phyloP scores from a whole-genome alignment of 2,888 invertebrate genomes.

The Nomada ferruginata region DNA sequence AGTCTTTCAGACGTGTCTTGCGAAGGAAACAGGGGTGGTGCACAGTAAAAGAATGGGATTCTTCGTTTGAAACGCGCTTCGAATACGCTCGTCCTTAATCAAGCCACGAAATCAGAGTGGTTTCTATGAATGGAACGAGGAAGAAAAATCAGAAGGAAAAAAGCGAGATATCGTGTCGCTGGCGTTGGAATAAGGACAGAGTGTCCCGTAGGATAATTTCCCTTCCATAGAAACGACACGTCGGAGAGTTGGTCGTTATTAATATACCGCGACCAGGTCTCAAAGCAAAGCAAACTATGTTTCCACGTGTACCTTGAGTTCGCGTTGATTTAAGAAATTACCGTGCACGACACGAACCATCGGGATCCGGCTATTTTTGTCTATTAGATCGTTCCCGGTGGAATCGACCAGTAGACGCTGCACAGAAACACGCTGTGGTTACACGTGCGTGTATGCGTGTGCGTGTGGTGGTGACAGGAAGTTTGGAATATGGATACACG shows the following conservation, averaged over 20 bases:
- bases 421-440: neutral
- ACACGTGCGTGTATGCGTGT: too few species aligned
- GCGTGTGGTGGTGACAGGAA: too few species aligned
- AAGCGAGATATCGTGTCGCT: neutral
- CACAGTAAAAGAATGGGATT: neutral
- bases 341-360: neutral
- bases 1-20: neutral
- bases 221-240: constrained; percentile 6
- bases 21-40: neutral
- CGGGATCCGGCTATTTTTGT: constrained; percentile 21
- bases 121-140: constrained; percentile 8
- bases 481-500: too few species aligned
- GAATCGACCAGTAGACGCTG: neutral
- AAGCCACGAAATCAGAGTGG: constrained; percentile 54
- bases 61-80: constrained; percentile 36
- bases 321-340: constrained; percentile 43
- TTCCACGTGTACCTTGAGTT: neutral
- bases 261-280: constrained; percentile 20
- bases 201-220: constrained; percentile 16
- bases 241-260: constrained; percentile 16
- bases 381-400: constrained; percentile 2
- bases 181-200: constrained; percentile 20
- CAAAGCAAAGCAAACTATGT: constrained; percentile 13
- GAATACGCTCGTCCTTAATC: constrained; percentile 60
- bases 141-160: neutral